Conservation (phyloP, 2,888 invertebrate genomes). For the Cremastinae sp. region DNA sequence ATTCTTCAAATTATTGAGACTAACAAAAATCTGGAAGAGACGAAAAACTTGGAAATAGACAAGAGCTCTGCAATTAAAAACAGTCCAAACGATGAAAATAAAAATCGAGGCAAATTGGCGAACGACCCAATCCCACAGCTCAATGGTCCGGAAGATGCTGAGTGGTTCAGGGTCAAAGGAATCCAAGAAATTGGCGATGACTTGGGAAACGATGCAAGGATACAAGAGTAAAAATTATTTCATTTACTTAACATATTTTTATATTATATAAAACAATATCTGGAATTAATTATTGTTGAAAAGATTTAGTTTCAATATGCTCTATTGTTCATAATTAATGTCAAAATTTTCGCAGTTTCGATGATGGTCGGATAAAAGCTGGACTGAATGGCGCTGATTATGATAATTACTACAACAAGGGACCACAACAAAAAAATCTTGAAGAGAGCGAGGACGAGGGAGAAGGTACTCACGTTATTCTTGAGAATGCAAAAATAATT, state of each 20-base stretch:
- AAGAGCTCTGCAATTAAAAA: constrained; percentile 54
- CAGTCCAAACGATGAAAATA: constrained; percentile 52
- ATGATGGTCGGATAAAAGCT: constrained; percentile 69
- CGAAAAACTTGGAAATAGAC: constrained; percentile 53
- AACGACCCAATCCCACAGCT: constrained; percentile 63
- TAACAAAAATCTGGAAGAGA: constrained; percentile 51
- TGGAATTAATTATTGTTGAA: neutral
- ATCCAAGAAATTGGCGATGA: constrained; percentile 78
- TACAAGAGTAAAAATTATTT: constrained; percentile 68
- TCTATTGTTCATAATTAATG: neutral
- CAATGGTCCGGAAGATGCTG: constrained; percentile 63
- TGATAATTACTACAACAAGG: constrained; percentile 74
- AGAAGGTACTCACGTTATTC: constrained; percentile 69
- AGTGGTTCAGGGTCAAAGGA: constrained; percentile 70
- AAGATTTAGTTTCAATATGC: neutral
- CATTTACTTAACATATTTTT: neutral
- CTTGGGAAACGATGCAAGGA: constrained; percentile 72
- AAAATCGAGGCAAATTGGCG: constrained; percentile 43
- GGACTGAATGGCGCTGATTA: constrained; percentile 74
- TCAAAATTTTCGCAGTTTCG: constrained; percentile 67
- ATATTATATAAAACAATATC: constrained; percentile 3
- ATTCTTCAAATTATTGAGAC: constrained; percentile 72
- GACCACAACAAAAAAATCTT: constrained; percentile 73
- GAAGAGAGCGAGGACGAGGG: constrained; percentile 77
- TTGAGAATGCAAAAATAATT: too few relatives aligned